phyloP scores from a whole-genome alignment of 2,888 invertebrate genomes.

The Ophioninae sp. region DNA sequence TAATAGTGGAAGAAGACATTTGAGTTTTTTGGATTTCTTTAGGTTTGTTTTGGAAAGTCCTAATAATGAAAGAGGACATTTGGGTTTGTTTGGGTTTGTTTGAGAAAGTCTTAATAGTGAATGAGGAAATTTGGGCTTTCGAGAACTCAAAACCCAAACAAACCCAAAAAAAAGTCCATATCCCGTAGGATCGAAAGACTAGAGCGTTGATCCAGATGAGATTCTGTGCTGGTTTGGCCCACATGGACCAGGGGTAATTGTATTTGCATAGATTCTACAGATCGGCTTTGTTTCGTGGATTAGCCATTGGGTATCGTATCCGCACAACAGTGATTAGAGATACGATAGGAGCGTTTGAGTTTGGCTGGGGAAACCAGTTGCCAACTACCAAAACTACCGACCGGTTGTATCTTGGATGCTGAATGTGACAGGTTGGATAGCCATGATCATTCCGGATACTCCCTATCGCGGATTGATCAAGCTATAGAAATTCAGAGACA shows the following conservation, averaged over 20 bases:
- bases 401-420: slow-evolving; percentile 14
- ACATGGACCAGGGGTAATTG: slow-evolving; percentile 72
- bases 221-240: slow-evolving; percentile 9
- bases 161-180: neutral
- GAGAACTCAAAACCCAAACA: slow-evolving; percentile 27
- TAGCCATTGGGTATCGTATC: slow-evolving; percentile 70
- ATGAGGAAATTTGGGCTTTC: slow-evolving; percentile 36
- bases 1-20: too few species aligned
- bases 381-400: slow-evolving; percentile 12
- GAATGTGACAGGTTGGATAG: slow-evolving; percentile 16
- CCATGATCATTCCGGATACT: slow-evolving; percentile 33
- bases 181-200: slow-evolving; percentile 10
- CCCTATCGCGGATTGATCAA: slow-evolving; percentile 37
- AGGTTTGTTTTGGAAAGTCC: too few species aligned
- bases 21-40: too few species aligned
- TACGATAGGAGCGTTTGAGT: slow-evolving; percentile 57
- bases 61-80: too few species aligned
- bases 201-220: slow-evolving; percentile 18
- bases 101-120: too few species aligned
- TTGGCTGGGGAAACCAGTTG: slow-evolving; percentile 27
- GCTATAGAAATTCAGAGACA: slow-evolving; percentile 15
- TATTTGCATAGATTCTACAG: slow-evolving; percentile 78
- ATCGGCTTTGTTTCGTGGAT: slow-evolving; percentile 73
- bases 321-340: slow-evolving; percentile 72
- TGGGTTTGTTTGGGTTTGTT: too few species aligned